Evolutionary conservation across 2,797 vertebrate species (phyloP), one percentile per base, ranked within the genome.

Genomic region (Tokudaia tokunoshimensis): DNA sequence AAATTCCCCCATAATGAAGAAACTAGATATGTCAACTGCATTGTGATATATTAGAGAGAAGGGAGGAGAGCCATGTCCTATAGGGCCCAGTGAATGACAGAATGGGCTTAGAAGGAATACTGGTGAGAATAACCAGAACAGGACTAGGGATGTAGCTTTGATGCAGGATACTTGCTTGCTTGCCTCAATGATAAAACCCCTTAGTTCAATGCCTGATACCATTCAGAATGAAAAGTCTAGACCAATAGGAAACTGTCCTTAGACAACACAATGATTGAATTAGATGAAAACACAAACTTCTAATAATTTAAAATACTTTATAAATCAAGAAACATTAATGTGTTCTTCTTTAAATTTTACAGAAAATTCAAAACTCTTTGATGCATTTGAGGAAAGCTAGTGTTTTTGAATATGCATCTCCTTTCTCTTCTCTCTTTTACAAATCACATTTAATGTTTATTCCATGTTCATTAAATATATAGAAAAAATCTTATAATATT

Each of bases 321-420:
- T 63, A 93, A 85, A 89, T 61, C 44, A 84, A 44, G 55, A 84
- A 95, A 67, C 19, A 55, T 75, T 55, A 80, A 82, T 41, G n/a
- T 15, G 22, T 15, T 41, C 55, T 81, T 55, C 31, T 88, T 87
- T 70, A 91, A 75, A 26, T 61, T 75, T 55, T 85, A 88, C 12
- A 81, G 44, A 92, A 91, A 81, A 85, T 72, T 63, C n/a, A 81
- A 84, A 89, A 44, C 76, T 55, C 20, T 78, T 80, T 70, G 8
- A 81, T 84, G 41, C 5, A 47, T 84, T 84, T 63, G 61, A 65
- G 17, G 34, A 63, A 83, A 29, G 14, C 15, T 37, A 65, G 31
- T 10, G 0, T 41, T 93, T 89, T 85, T 61, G n/a, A 20, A 2
- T 2, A 55, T 52, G 14, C 4, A 84, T 1, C 59, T 86, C 29